Percentiles rank a stretch among this genome's conserved stretches.
Evolutionary conservation across 1,140 invertebrate genomes (phyloP).

Genomic region (Atta texana): DNA sequence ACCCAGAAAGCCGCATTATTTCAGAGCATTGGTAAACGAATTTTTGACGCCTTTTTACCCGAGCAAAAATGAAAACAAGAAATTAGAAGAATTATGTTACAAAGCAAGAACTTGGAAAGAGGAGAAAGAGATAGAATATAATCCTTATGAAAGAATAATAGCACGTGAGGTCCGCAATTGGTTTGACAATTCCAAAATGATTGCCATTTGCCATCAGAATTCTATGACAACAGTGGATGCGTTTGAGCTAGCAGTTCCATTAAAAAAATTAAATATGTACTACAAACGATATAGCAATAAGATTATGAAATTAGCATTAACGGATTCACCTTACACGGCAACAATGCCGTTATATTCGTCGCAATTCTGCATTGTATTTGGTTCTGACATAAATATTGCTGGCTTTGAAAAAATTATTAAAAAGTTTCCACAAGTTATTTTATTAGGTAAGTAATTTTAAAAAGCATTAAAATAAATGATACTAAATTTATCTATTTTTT

Average conservation of each 20-base stretch:
- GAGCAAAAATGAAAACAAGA: conserved; percentile 80
- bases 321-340: conserved; percentile 87
- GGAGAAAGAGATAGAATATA: conserved; percentile 82
- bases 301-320: conserved; percentile 88
- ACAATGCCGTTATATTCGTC: conserved; percentile 82
- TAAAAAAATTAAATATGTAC: conserved; percentile 89
- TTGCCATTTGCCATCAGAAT: conserved; percentile 90
- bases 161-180: conserved; percentile 90
- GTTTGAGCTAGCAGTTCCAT: conserved; percentile 87
- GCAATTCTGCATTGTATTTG: conserved; percentile 85
- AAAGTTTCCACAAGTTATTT: conserved; percentile 88
- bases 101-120: conserved; percentile 34
- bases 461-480: conserved; percentile 17
- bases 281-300: conserved; percentile 88
- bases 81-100: conserved; percentile 79
- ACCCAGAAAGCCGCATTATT: conserved; percentile 89
- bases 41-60: conserved; percentile 88
- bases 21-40: conserved; percentile 88
- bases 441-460: conserved; percentile 87
- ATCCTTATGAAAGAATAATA: conserved; percentile 90
- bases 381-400: conserved; percentile 87
- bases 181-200: conserved; percentile 90
- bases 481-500: conserved; percentile 18
- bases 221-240: conserved; percentile 88
- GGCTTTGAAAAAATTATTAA: conserved; percentile 88